Evolutionary conservation across 1,140 invertebrate genomes (phyloP).

Genomic region (Gerris buenoi): DNA sequence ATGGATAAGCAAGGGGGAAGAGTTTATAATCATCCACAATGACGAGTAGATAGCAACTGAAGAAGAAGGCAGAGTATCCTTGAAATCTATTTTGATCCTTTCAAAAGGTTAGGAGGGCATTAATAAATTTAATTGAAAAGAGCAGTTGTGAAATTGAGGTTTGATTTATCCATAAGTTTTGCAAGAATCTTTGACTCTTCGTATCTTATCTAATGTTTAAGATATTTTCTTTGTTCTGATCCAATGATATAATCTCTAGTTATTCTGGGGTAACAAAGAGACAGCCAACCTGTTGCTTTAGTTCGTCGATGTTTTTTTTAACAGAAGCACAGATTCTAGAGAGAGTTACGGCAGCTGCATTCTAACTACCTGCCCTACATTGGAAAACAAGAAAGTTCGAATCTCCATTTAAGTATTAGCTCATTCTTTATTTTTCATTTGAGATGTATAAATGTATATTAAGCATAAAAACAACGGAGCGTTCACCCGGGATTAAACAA

Average conservation of each 20-base stretch:
- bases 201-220: slow-evolving; percentile 19
- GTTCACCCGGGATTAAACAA: too few relatives aligned
- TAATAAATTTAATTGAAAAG: slow-evolving; percentile 17
- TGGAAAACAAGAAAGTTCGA: slow-evolving; percentile 7
- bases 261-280: slow-evolving; percentile 21
- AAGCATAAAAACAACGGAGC: too few relatives aligned
- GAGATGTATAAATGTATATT: too few relatives aligned
- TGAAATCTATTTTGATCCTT: slow-evolving; percentile 22
- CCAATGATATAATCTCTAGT: slow-evolving; percentile 20
- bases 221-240: slow-evolving; percentile 19
- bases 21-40: slow-evolving; percentile 24
- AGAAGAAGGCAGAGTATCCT: slow-evolving; percentile 21
- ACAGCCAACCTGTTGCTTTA: slow-evolving; percentile 13
- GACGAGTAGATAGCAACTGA: slow-evolving; percentile 19
- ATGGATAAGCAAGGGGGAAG: slow-evolving; percentile 24
- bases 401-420: slow-evolving; percentile 3
- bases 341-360: slow-evolving; percentile 2
- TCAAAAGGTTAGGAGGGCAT: slow-evolving; percentile 21
- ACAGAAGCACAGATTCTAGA: slow-evolving; percentile 9
- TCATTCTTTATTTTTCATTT: slow-evolving; percentile 6
- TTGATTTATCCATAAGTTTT: slow-evolving; percentile 18
- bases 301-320: neutral
- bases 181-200: slow-evolving; percentile 14
- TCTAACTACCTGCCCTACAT: neutral
- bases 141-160: slow-evolving; percentile 12